Conservation (phyloP, 2,888 invertebrate genomes). For the Galeopsomyia nigrocyanea region DNA sequence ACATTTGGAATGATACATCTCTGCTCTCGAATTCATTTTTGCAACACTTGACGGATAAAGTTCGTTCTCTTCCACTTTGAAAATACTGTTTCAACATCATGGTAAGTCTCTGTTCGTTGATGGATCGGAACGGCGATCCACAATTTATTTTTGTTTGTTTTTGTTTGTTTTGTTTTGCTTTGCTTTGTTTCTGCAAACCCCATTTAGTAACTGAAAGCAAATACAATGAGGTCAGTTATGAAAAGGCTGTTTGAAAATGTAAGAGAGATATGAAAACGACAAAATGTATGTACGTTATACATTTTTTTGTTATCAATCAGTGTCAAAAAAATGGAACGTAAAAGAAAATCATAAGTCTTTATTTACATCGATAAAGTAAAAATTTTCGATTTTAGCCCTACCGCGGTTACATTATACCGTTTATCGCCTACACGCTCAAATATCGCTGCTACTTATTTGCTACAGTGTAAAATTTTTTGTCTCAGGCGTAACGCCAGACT, state of each 20-base stretch:
- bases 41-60: conserved; percentile 14
- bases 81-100: conserved; percentile 35
- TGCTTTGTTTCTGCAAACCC: conserved; percentile 11
- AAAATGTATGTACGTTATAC: conserved; percentile 11
- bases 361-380: conserved; percentile 30
- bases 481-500: conserved; percentile 46
- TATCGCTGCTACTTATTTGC: conserved; percentile 41
- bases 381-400: conserved; percentile 36
- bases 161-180: neutral
- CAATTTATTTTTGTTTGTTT: neutral
- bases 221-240: conserved; percentile 28
- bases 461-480: conserved; percentile 47
- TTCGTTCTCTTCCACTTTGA: conserved; percentile 19
- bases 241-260: neutral
- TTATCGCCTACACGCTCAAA: conserved; percentile 40
- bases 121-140: conserved; percentile 43
- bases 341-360: conserved; percentile 10
- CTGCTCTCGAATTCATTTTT: conserved; percentile 26
- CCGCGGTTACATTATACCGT: conserved; percentile 35
- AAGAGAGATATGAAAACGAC: conserved; percentile 4
- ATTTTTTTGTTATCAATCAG: conserved; percentile 11
- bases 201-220: conserved; percentile 47
- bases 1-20: conserved; percentile 38
- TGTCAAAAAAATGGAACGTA: conserved; percentile 25
- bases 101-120: conserved; percentile 38